Evolutionary conservation across 1,140 invertebrate genomes (phyloP).

Genomic region (Muscidifurax raptorellus): DNA sequence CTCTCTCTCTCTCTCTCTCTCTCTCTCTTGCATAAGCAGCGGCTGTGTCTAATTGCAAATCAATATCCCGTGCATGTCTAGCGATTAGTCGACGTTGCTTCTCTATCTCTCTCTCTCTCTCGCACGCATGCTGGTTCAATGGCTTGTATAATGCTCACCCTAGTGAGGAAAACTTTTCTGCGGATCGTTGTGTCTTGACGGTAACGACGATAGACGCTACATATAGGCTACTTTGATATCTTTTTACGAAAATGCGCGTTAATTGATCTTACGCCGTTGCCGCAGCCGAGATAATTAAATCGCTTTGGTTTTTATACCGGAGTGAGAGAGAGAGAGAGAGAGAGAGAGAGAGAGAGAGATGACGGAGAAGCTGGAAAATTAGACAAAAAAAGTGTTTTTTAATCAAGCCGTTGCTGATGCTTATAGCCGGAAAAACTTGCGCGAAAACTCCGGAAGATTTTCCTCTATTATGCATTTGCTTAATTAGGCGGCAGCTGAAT

Average conservation of each 20-base stretch:
- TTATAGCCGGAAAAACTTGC: neutral
- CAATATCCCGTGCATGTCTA: slow-evolving; percentile 36
- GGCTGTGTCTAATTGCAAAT: slow-evolving; percentile 46
- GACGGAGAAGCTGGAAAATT: too few species aligned
- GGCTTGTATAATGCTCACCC: neutral
- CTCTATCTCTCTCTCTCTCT: neutral
- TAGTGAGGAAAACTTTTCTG: too few species aligned
- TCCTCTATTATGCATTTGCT: neutral
- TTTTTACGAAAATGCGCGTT: neutral
- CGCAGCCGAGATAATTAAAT: too few species aligned
- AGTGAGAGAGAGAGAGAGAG: too few species aligned
- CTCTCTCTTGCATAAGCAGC: slow-evolving; percentile 38
- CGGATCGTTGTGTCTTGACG: too few species aligned
- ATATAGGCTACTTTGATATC: too few species aligned
- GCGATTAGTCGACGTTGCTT: slow-evolving; percentile 4
- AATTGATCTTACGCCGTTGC: too few species aligned
- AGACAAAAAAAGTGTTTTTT: neutral
- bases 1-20: slow-evolving; percentile 32
- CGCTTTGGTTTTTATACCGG: too few species aligned
- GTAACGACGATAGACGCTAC: too few species aligned
- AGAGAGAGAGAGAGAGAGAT: too few species aligned
- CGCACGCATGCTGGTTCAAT: neutral
- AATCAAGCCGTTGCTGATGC: neutral
- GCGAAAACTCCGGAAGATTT: neutral
- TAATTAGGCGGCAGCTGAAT: neutral